phyloP scores from a whole-genome alignment of 2,113 vertebrate species.

The Amia ocellicauda region DNA sequence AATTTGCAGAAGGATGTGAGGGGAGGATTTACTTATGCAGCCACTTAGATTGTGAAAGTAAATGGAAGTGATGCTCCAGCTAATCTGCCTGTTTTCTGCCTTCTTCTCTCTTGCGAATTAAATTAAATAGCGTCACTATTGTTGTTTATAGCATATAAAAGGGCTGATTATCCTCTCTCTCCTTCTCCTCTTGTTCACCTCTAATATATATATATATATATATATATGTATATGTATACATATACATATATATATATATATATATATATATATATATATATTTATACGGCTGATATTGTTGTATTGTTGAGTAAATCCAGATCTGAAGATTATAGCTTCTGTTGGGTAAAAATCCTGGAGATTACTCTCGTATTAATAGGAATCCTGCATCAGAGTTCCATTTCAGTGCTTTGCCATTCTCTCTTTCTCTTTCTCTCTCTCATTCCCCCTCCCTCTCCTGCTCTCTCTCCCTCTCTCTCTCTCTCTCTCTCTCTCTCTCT shows the following conservation, averaged over 20 bases:
- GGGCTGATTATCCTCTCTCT: slow-evolving; percentile 13
- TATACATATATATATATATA: too few species aligned
- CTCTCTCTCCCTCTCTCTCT: slow-evolving; percentile 6
- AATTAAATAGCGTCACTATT: slow-evolving; percentile 37
- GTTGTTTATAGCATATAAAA: slow-evolving; percentile 17
- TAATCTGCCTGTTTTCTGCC: not conserved
- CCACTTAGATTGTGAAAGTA: slow-evolving; percentile 20
- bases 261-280: too few species aligned
- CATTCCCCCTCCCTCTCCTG: slow-evolving; percentile 19
- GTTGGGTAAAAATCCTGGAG: slow-evolving; percentile 26
- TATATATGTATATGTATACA: too few species aligned
- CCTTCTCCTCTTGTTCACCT: not conserved
- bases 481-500: slow-evolving; percentile 7
- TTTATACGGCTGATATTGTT: not conserved
- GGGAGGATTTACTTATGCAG: slow-evolving; percentile 21
- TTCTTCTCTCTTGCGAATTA: slow-evolving; percentile 17
- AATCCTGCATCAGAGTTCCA: slow-evolving; percentile 30
- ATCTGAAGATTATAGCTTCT: not conserved
- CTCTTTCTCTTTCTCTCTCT: slow-evolving; percentile 24
- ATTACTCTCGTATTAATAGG: slow-evolving; percentile 21
- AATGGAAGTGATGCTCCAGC: slow-evolving; percentile 17
- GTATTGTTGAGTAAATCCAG: not conserved
- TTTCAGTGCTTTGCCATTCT: slow-evolving; percentile 7
- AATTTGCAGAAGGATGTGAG: not conserved
- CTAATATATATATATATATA: too few species aligned